phyloP scores from a whole-genome alignment of 2,797 vertebrate species.

The Ispidina lecontei region DNA sequence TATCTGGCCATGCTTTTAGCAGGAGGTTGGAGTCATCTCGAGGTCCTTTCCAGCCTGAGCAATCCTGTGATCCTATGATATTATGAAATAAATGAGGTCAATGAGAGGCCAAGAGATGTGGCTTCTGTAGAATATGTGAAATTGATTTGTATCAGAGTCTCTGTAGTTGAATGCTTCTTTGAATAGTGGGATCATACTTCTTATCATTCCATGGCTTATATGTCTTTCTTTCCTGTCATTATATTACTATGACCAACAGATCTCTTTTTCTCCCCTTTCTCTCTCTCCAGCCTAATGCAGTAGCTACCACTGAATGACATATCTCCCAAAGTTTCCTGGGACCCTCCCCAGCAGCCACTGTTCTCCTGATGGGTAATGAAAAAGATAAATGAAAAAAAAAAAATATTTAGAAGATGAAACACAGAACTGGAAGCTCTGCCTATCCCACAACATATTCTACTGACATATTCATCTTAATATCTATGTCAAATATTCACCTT shows the following conservation, averaged over 20 bases:
- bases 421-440: neutral
- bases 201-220: neutral
- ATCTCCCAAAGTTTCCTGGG: neutral
- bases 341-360: neutral
- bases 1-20: neutral
- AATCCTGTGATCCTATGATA: neutral
- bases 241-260: neutral
- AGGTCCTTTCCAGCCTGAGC: neutral
- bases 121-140: neutral
- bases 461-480: neutral
- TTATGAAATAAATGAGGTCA: neutral
- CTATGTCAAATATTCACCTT: neutral
- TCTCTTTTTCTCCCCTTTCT: neutral
- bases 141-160: neutral
- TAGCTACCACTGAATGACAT: neutral
- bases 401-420: neutral
- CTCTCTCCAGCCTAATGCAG: neutral
- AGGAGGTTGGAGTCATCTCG: neutral
- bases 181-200: neutral
- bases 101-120: neutral
- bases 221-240: neutral
- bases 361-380: neutral
- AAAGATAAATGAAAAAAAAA: neutral
- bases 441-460: neutral
- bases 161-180: neutral